Conservation (phyloP, 2,888 invertebrate species). For the Tachina grossa region DNA sequence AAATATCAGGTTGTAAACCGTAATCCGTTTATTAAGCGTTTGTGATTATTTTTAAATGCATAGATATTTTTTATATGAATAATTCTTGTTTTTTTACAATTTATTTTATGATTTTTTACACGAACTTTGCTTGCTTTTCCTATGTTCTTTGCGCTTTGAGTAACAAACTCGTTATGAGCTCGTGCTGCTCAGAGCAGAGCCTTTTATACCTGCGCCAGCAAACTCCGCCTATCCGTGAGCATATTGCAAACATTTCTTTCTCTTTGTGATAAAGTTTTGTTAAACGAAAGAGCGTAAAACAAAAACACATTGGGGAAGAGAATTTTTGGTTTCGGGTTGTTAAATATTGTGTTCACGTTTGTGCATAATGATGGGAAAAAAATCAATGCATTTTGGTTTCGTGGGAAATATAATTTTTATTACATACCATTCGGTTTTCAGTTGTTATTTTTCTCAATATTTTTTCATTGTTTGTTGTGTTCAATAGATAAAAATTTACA, state of each 20-base stretch:
- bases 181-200: conserved; percentile 75
- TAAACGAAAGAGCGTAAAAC: conserved; percentile 44
- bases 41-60: conserved; percentile 15
- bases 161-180: conserved; percentile 77
- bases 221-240: conserved; percentile 76
- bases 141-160: conserved; percentile 72
- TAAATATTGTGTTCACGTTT: conserved; percentile 31
- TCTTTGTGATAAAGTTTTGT: conserved; percentile 39
- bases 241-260: conserved; percentile 58
- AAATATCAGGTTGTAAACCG: conserved; percentile 58
- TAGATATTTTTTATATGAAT: conserved; percentile 19
- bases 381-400: conserved; percentile 68
- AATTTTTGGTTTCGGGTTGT: neutral
- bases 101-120: conserved; percentile 21
- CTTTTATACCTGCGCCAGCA: conserved; percentile 78
- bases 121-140: conserved; percentile 32
- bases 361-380: conserved; percentile 53
- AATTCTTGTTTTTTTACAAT: conserved; percentile 45
- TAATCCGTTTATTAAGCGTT: conserved; percentile 72
- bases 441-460: conserved; percentile 45
- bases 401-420: conserved; percentile 65
- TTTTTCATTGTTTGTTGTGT: conserved; percentile 10
- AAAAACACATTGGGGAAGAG: conserved; percentile 36
- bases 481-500: conserved; percentile 25
- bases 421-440: conserved; percentile 34